These are phyloP conservation scores for Drosophila kanapiae DNA, from an alignment of 1,140 invertebrate genomes.

Conservation along the genomic window DNA sequence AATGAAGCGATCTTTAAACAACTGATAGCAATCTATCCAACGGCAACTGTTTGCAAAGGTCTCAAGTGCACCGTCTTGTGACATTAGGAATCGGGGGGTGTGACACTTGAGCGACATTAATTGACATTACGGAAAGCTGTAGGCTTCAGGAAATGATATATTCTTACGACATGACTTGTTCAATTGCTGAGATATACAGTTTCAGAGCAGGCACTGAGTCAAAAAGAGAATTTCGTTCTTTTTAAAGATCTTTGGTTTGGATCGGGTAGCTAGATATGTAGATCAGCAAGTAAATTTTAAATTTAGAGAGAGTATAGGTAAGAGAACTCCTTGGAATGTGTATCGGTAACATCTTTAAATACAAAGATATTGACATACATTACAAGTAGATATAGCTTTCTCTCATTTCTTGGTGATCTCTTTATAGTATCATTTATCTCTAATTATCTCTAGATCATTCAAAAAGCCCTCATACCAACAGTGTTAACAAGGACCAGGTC, in stretches of 20 bases:
- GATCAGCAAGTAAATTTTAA: neutral
- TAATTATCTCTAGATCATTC: neutral
- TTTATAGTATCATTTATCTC: too few relatives aligned
- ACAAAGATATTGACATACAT: neutral
- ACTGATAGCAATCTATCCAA: slow-evolving; percentile 10
- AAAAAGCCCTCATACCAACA: neutral
- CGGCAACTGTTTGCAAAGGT: slow-evolving; percentile 5
- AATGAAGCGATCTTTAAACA: slow-evolving; percentile 18
- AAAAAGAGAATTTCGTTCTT: neutral
- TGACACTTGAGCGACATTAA: slow-evolving; percentile 7
- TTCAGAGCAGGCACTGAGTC: neutral
- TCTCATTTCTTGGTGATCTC: too few relatives aligned
- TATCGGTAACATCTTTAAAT: neutral
- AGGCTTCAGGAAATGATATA: neutral
- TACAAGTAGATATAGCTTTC: too few relatives aligned
- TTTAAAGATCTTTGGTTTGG: neutral
- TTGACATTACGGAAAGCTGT: neutral
- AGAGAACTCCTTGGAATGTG: neutral
- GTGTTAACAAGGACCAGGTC: neutral
- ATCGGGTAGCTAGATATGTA: neutral
- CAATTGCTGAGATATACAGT: neutral
- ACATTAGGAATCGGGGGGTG: neutral
- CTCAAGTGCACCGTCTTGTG: slow-evolving; percentile 5
- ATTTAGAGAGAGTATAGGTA: neutral
- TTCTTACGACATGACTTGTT: neutral